Conservation (phyloP, 2,888 invertebrate genomes). For the Scrobipalpa atriplicella region DNA sequence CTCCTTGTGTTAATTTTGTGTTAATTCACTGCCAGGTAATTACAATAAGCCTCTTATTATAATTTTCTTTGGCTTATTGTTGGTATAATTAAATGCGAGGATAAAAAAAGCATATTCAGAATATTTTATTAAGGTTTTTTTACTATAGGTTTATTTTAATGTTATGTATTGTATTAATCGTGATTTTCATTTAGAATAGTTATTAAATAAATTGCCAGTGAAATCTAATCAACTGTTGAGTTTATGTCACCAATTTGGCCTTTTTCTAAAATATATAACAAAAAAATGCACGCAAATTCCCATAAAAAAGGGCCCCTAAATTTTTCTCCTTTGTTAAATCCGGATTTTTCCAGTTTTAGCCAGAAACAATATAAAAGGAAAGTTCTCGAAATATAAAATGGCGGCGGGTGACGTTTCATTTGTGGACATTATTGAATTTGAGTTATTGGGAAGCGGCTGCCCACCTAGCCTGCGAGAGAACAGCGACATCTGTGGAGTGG, state of each 20-base stretch:
- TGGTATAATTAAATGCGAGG: neutral
- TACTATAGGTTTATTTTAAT: too few species aligned
- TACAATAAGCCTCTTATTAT: neutral
- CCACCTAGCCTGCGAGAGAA: constrained; percentile 42
- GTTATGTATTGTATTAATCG: too few species aligned
- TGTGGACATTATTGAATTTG: constrained; percentile 76
- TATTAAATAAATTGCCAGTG: too few species aligned
- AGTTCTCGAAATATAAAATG: constrained; percentile 56
- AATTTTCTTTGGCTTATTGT: neutral
- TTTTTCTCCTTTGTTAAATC: constrained; percentile 25
- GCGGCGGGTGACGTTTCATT: constrained; percentile 63
- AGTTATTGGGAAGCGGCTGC: constrained; percentile 68
- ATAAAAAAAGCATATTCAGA: too few species aligned
- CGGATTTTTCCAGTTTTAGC: constrained; percentile 21
- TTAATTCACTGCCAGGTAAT: neutral
- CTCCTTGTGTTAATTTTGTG: neutral
- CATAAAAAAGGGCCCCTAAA: constrained; percentile 2
- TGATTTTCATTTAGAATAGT: too few species aligned
- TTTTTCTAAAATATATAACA: too few species aligned
- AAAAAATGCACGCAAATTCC: neutral
- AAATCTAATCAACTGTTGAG: too few species aligned
- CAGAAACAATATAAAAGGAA: constrained; percentile 28
- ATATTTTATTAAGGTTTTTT: too few species aligned
- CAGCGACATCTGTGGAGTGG: constrained; percentile 37
- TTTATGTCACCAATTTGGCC: too few species aligned